phyloP scores from a whole-genome alignment of 2,888 invertebrate species.

The Anthrax anthrax region DNA sequence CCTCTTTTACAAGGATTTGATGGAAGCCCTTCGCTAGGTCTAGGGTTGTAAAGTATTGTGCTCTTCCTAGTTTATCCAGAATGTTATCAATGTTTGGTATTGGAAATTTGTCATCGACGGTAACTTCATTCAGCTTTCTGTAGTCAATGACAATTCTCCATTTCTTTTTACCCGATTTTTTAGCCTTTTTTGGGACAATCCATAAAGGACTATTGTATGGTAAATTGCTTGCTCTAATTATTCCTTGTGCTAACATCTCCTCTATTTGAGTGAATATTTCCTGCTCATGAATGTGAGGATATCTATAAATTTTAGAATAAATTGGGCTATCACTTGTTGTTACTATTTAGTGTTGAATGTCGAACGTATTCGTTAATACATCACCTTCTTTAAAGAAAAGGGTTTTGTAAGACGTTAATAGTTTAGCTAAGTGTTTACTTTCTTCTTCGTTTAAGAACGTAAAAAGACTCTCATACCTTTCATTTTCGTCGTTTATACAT shows the following conservation, averaged over 20 bases:
- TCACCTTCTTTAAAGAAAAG: neutral
- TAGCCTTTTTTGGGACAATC: conserved; percentile 19
- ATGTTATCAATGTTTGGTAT: conserved; percentile 14
- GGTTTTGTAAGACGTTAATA: neutral
- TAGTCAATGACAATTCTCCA: conserved; percentile 10
- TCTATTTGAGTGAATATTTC: neutral
- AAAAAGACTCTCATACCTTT: neutral
- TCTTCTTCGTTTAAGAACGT: neutral
- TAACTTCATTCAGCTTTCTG: conserved; percentile 10
- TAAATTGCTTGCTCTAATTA: conserved; percentile 17
- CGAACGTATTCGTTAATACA: neutral
- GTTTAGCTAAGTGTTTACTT: neutral
- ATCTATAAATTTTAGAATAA: conserved; percentile 4
- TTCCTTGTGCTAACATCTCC: conserved; percentile 8
- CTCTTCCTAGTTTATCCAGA: conserved; percentile 14
- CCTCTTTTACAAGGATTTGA: conserved; percentile 11
- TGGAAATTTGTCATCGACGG: conserved; percentile 10
- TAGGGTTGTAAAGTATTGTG: conserved; percentile 12
- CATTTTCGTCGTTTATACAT: neutral
- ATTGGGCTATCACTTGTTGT: conserved; percentile 3
- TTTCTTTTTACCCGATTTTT: conserved; percentile 9
- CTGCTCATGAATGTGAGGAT: conserved; percentile 3
- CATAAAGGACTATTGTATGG: conserved; percentile 18
- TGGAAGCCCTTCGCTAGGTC: conserved; percentile 16
- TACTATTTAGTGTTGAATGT: conserved; percentile 3